Conservation (phyloP, 1,140 invertebrate species). For the Trissolcus basalis region DNA sequence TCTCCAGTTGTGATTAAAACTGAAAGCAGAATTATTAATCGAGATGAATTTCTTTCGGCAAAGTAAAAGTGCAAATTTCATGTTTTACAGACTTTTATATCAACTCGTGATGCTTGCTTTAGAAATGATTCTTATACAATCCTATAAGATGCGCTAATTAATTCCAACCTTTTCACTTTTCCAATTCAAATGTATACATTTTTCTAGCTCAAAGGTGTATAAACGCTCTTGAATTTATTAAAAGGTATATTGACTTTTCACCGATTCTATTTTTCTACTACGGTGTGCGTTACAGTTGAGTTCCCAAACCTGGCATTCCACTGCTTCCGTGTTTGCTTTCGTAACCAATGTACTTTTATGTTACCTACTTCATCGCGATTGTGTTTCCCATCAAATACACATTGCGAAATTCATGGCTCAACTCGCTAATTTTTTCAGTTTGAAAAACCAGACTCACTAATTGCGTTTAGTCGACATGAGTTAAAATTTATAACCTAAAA, state of each 20-base stretch:
- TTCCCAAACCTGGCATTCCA: slow-evolving; percentile 55
- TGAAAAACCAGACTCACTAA: too few species aligned
- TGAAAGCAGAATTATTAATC: too few species aligned
- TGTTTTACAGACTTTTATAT: too few species aligned
- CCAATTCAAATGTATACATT: slow-evolving; percentile 55
- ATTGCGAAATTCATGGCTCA: too few species aligned
- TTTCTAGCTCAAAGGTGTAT: slow-evolving; percentile 35
- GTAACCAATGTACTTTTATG: slow-evolving; percentile 51
- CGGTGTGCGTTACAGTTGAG: slow-evolving; percentile 37
- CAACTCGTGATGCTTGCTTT: too few species aligned
- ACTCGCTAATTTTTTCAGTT: too few species aligned
- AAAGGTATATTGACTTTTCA: slow-evolving; percentile 52
- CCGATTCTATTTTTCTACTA: slow-evolving; percentile 50
- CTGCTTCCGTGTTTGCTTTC: slow-evolving; percentile 61
- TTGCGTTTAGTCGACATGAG: too few species aligned
- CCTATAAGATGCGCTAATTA: slow-evolving; percentile 11
- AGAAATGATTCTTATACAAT: too few species aligned
- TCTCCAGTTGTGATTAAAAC: too few species aligned
- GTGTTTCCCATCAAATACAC: not conserved
- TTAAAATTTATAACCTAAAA: too few species aligned
- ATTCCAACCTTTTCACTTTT: slow-evolving; percentile 47
- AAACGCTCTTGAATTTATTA: slow-evolving; percentile 44
- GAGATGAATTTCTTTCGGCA: too few species aligned
- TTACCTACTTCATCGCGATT: slow-evolving; percentile 14
- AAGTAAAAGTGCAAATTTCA: too few species aligned